Evolutionary conservation across 2,797 vertebrate genomes (phyloP).

Genomic region (Furcifer pardalis): DNA sequence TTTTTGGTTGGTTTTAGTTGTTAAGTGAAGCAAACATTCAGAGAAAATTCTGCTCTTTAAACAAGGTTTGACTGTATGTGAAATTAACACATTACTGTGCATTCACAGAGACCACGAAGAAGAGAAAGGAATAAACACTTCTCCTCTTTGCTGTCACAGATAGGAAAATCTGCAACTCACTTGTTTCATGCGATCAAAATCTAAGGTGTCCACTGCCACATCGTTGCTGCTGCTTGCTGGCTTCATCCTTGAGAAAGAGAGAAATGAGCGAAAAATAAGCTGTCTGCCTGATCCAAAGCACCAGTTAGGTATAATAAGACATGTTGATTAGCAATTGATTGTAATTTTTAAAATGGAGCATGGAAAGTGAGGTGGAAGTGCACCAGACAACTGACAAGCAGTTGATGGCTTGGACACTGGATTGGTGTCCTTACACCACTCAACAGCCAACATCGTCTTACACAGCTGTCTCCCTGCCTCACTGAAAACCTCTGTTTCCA

Average conservation of each 20-base stretch:
- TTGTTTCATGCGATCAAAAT: slow-evolving; percentile 99
- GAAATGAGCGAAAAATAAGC: not conserved
- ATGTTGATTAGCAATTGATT: not conserved
- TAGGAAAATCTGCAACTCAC: slow-evolving; percentile 70
- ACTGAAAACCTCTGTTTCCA: not conserved
- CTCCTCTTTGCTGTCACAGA: not conserved
- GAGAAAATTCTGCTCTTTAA: no score
- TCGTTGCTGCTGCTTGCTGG: slow-evolving; percentile 91
- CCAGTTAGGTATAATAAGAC: not conserved
- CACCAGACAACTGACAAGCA: not conserved
- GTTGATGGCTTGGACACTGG: fast-evolving
- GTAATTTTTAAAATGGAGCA: not conserved
- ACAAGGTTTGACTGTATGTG: no score
- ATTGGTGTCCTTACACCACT: not conserved
- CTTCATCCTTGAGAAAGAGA: slow-evolving; percentile 84
- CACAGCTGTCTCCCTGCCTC: no score
- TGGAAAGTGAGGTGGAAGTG: not conserved
- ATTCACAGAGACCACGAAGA: slow-evolving; percentile 50
- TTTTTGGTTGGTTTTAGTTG: no score
- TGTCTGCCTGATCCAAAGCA: not conserved
- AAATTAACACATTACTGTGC: no score
- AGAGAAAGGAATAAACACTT: slow-evolving; percentile 41
- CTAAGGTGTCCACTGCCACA: slow-evolving; percentile 87
- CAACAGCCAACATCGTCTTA: not conserved
- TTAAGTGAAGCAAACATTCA: no score